A percentile compares a stretch with the other conserved stretches of the same genome.
These are phyloP conservation scores for Muscidifurax raptorellus DNA, from an alignment of 1,140 invertebrate genomes.

Conservation along the genomic window DNA sequence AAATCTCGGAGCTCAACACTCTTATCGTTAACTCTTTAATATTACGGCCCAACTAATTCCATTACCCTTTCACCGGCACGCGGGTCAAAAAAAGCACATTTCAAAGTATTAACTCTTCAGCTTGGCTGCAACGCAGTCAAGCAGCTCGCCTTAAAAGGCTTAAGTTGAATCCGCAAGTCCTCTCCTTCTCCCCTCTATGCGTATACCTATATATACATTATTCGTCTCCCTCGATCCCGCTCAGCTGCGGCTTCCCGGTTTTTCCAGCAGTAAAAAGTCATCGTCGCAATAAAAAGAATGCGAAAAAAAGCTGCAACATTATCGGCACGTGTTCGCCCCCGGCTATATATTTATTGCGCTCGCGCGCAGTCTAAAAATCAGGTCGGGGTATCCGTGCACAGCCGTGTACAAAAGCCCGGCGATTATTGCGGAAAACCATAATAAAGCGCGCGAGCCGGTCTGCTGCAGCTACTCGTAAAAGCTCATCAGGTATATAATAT, in stretches of 20 bases:
- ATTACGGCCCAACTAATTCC: neutral
- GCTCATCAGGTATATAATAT: slow-evolving; percentile 46
- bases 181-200: neutral
- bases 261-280: neutral
- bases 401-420: slow-evolving; percentile 24
- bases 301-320: slow-evolving; percentile 40
- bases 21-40: slow-evolving; percentile 2
- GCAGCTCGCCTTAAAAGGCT: slow-evolving; percentile 34
- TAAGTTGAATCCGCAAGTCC: neutral
- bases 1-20: neutral
- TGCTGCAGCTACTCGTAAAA: slow-evolving; percentile 15
- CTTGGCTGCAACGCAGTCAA: neutral
- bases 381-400: neutral
- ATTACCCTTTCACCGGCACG: neutral
- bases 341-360: slow-evolving; percentile 26
- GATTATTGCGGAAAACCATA: slow-evolving; percentile 59
- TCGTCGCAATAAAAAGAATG: neutral
- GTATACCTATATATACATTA: neutral
- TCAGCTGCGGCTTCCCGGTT: neutral
- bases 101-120: neutral
- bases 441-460: slow-evolving; percentile 51
- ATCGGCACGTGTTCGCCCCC: slow-evolving; percentile 5
- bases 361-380: slow-evolving; percentile 44
- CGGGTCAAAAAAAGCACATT: neutral
- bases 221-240: neutral